Evolutionary conservation across 2,888 invertebrate genomes (phyloP).

Genomic region (Camptogramma bilineatum): DNA sequence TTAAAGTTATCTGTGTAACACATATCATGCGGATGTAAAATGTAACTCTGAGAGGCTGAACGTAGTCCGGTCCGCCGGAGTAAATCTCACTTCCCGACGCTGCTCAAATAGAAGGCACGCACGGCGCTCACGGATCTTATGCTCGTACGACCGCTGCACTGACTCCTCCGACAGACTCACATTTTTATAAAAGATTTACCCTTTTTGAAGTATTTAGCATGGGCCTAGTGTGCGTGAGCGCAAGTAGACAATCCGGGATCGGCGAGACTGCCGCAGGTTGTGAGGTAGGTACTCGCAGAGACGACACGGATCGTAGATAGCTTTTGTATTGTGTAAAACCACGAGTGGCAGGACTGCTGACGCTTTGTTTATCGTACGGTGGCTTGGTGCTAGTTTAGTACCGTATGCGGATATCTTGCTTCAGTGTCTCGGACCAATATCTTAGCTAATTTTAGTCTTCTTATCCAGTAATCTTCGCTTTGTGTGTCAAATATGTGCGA

Average conservation of each 20-base stretch:
- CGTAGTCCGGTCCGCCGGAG: conserved; percentile 66
- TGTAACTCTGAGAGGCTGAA: conserved; percentile 73
- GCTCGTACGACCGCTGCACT: conserved; percentile 49
- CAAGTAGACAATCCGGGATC: conserved; percentile 43
- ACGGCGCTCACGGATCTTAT: conserved; percentile 57
- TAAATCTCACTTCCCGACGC: conserved; percentile 52
- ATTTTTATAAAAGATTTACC: conserved; percentile 77
- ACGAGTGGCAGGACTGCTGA: conserved; percentile 45
- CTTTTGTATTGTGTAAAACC: conserved; percentile 68
- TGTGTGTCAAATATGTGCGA: conserved; percentile 86
- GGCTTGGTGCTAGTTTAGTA: conserved; percentile 82
- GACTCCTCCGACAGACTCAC: conserved; percentile 65
- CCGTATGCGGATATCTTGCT: conserved; percentile 76
- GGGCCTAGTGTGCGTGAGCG: conserved; percentile 68
- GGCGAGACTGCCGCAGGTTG: conserved; percentile 25
- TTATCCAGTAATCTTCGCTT: conserved; percentile 81
- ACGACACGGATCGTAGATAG: conserved; percentile 55
- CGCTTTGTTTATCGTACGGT: conserved; percentile 74
- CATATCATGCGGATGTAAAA: conserved; percentile 82
- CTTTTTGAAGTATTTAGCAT: conserved; percentile 74
- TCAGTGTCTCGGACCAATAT: conserved; percentile 85
- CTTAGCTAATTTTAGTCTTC: conserved; percentile 76
- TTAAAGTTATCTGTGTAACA: conserved; percentile 75
- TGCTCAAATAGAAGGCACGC: conserved; percentile 60
- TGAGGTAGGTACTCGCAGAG: conserved; percentile 29